These are phyloP conservation scores for Bilobella aurantiaca DNA, from an alignment of 1,140 invertebrate genomes.

Conservation along the genomic window DNA sequence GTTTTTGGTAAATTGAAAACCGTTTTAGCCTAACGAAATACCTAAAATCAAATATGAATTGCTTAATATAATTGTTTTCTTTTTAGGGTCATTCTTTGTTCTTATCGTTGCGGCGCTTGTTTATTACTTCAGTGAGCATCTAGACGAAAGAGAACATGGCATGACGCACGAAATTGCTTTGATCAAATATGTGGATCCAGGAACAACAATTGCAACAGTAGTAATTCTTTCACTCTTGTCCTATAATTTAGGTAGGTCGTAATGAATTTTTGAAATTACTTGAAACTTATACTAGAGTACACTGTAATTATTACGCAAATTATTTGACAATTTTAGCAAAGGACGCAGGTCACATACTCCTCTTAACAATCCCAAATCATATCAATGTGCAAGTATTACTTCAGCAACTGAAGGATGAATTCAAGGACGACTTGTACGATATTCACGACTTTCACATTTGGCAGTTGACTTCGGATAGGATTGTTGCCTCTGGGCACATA, in stretches of 20 bases:
- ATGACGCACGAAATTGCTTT: not conserved
- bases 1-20: constrained; percentile 35
- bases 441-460: constrained; percentile 74
- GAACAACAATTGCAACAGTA: constrained; percentile 55
- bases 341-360: constrained; percentile 62
- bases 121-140: constrained; percentile 40
- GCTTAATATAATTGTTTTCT: too few relatives aligned
- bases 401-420: constrained; percentile 50
- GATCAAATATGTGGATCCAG: constrained; percentile 60
- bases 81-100: constrained; percentile 53
- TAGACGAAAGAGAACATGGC: not conserved
- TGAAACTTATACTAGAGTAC: too few relatives aligned
- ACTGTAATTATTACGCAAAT: too few relatives aligned
- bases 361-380: constrained; percentile 69
- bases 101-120: constrained; percentile 55
- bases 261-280: not conserved
- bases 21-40: not conserved
- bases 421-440: constrained; percentile 60
- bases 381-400: constrained; percentile 52
- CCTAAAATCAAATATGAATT: too few relatives aligned
- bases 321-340: constrained; percentile 47
- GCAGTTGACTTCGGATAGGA: constrained; percentile 59
- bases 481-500: constrained; percentile 62
- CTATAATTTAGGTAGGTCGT: constrained; percentile 38
- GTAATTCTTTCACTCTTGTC: constrained; percentile 52